Base-by-base conservation (phyloP, 2,797 vertebrate species). In the Clarias laeviceps region DNA sequence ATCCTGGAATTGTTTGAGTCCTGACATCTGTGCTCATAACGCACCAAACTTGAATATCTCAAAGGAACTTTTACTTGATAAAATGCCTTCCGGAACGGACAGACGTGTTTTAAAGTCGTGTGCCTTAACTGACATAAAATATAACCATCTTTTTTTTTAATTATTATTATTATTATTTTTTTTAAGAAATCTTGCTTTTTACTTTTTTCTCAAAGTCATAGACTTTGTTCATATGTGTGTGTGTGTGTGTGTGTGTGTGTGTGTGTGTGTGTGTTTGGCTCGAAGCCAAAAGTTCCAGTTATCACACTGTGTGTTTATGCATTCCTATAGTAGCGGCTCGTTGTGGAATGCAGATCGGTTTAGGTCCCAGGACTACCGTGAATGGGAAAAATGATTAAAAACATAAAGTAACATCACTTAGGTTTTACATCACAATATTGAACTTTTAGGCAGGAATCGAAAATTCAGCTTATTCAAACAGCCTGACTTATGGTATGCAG, bases 41-140 rank as follows among this genome's bases (percentile, higher is more conserved):
- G 4, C 37, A 72, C 34, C 64, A 68, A 56, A 24, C 54, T 84
- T 24, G 40, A 50, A 65, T 20, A 11, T 18, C 50, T 80, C 61
- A n/a, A 24, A 9, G 22, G 12, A 65, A 59, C 54, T 84, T 61
- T 78, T 68, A 32, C 14, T 32, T 29, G 69, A 59, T 40, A 37
- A 84, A 80, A 65, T 59, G 22, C 37, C 45, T 59, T 61, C 18
- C 64, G 22, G 34, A 81, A 24, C 40, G n/a, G 37, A 29, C 14
- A 50, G 66, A 9, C 45, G 2, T 54, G 11, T 54, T 80, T 82
- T 61, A 32, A 40, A n/a, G 68, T 80, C 72, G 76, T 45, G 85
- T 86, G 86, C 86, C 88, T 89, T 88, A 82, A 82, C 37, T 70
- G 56, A n/a, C 24, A 65, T 70, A 83, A 69, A 50, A 78, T 24